Percentiles rank a stretch among this genome's conserved stretches.
Conservation (phyloP, 2,888 invertebrate species). For the Leucoma salicis region DNA sequence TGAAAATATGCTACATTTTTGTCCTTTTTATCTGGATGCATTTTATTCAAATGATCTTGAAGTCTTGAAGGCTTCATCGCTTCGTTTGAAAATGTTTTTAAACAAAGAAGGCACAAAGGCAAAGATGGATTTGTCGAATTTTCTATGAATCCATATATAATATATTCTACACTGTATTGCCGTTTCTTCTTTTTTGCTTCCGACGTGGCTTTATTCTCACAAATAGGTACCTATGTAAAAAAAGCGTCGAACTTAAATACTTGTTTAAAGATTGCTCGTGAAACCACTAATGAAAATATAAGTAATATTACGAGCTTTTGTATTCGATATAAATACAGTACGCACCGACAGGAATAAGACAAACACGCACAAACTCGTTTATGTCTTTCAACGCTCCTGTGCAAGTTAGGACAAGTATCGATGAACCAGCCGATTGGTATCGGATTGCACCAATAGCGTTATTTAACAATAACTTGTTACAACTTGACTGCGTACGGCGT, state of each 20-base stretch:
- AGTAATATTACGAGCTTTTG: slow-evolving; percentile 10
- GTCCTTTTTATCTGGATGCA: slow-evolving; percentile 22
- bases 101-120: slow-evolving; percentile 27
- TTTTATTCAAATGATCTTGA: slow-evolving; percentile 31
- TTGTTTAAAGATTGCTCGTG: slow-evolving; percentile 18
- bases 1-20: slow-evolving; percentile 29
- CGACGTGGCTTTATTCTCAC: slow-evolving; percentile 23
- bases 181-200: slow-evolving; percentile 29
- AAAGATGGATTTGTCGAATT: slow-evolving; percentile 25
- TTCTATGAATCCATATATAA: slow-evolving; percentile 21
- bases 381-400: neutral
- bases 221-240: slow-evolving; percentile 5
- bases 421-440: slow-evolving; percentile 1
- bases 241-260: slow-evolving; percentile 15
- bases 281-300: slow-evolving; percentile 15
- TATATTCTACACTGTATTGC: slow-evolving; percentile 22
- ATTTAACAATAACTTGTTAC: neutral
- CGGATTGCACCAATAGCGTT: slow-evolving; percentile 1
- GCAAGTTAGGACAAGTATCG: neutral
- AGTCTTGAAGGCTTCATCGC: slow-evolving; percentile 15
- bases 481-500: neutral
- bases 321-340: neutral
- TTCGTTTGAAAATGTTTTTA: slow-evolving; percentile 31
- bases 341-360: neutral
- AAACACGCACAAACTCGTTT: slow-evolving; percentile 1